Evolutionary conservation across 1,140 invertebrate species (phyloP).

Genomic region (Meloidogyne exigua): DNA sequence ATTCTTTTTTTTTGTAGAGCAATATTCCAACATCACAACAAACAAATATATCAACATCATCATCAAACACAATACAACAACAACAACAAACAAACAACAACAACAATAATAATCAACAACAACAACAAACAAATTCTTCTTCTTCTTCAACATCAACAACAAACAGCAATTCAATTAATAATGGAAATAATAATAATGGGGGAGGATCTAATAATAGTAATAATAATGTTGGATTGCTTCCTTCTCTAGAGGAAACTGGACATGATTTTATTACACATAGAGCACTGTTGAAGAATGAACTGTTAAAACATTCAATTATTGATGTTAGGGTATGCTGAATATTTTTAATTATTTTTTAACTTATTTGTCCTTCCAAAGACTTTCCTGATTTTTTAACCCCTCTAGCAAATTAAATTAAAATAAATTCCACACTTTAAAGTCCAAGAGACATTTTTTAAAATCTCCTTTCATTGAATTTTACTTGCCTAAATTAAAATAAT

Average conservation of each 20-base stretch:
- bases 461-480: too few relatives aligned
- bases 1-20: background rate
- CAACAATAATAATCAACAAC: background rate
- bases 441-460: too few relatives aligned
- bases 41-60: background rate
- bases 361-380: too few relatives aligned
- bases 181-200: background rate
- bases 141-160: background rate
- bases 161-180: background rate
- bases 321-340: constrained; percentile 62
- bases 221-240: background rate
- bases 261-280: constrained; percentile 56
- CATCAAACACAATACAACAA: constrained; percentile 10
- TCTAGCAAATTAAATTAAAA: too few relatives aligned
- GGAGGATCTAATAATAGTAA: background rate
- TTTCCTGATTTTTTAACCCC: too few relatives aligned
- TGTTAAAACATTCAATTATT: constrained; percentile 59
- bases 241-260: constrained; percentile 45
- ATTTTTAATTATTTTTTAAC: too few relatives aligned
- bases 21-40: constrained; percentile 14
- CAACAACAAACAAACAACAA: constrained; percentile 4
- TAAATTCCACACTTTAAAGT: too few relatives aligned
- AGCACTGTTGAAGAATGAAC: constrained; percentile 58
- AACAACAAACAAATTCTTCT: background rate
- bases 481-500: too few relatives aligned